Evolutionary conservation across 1,140 invertebrate genomes (phyloP).

Genomic region (Medauroidea extradentata): DNA sequence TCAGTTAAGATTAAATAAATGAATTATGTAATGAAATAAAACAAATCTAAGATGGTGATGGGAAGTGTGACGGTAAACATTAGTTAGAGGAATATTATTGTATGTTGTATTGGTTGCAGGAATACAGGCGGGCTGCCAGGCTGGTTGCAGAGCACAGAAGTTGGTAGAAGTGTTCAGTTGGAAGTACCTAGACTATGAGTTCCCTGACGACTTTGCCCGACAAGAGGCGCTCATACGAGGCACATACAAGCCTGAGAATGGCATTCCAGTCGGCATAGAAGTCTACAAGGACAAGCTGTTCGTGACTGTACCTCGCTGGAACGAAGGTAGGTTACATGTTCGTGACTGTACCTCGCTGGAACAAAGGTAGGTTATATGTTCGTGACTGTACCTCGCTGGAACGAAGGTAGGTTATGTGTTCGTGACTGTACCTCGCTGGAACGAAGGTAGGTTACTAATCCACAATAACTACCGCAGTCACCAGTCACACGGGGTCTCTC

Average conservation of each 20-base stretch:
- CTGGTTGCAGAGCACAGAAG: not conserved
- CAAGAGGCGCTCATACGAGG: slow-evolving; percentile 57
- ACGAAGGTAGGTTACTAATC: slow-evolving; percentile 48
- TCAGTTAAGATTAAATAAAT: too few relatives aligned
- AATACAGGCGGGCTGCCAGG: too few relatives aligned
- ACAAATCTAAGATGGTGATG: too few relatives aligned
- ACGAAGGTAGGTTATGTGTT: slow-evolving; percentile 57
- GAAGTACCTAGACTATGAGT: slow-evolving; percentile 1
- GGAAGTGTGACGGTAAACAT: too few relatives aligned
- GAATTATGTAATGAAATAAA: too few relatives aligned
- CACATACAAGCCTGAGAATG: slow-evolving; percentile 65
- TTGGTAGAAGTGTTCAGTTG: slow-evolving; percentile 3
- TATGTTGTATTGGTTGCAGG: too few relatives aligned
- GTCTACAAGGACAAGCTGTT: slow-evolving; percentile 72
- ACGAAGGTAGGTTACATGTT: slow-evolving; percentile 57
- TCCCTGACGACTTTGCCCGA: not conserved
- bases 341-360: slow-evolving; percentile 72
- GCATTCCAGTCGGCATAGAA: slow-evolving; percentile 72
- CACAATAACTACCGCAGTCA: too few relatives aligned
- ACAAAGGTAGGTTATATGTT: slow-evolving; percentile 57
- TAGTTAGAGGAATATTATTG: too few relatives aligned
- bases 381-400: slow-evolving; percentile 72
- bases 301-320: slow-evolving; percentile 72
- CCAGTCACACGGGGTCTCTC: too few relatives aligned
- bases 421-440: slow-evolving; percentile 72